Percentiles rank a stretch among this genome's conserved stretches.
Evolutionary conservation across 2,797 vertebrate species (phyloP).

Genomic region (Coregonus ussuriensis): DNA sequence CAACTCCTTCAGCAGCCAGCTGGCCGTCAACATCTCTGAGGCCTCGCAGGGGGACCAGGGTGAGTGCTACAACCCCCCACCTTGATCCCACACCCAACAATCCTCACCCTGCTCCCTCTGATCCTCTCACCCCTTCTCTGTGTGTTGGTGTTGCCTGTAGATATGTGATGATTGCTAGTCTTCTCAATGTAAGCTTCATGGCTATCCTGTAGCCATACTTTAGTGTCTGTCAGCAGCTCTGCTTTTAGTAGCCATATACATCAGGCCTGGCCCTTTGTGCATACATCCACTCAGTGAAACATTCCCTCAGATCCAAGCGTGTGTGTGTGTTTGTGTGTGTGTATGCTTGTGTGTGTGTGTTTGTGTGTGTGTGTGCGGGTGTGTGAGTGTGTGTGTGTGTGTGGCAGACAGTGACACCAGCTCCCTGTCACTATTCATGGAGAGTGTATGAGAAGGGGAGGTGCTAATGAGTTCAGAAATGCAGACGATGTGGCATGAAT

Average conservation of each 20-base stretch:
- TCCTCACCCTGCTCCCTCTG: not conserved
- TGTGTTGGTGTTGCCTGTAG: not conserved
- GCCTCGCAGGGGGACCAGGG: constrained; percentile 88
- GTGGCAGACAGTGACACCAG: constrained; percentile 13
- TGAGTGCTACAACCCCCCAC: constrained; percentile 54
- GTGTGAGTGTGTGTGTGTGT: constrained; percentile 25
- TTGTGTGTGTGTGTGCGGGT: not conserved
- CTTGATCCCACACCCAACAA: not conserved
- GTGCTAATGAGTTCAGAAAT: constrained; percentile 43
- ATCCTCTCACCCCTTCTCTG: not conserved
- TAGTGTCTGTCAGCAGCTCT: not conserved
- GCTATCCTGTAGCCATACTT: not conserved
- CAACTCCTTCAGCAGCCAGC: constrained; percentile 89
- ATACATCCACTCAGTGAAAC: not conserved
- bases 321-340: not conserved
- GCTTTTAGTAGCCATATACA: not conserved
- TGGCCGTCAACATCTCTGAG: constrained; percentile 88
- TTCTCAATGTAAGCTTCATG: not conserved
- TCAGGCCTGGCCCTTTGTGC: not conserved
- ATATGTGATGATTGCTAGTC: not conserved
- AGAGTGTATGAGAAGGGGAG: constrained; percentile 23
- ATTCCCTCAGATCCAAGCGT: not conserved
- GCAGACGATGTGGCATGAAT: constrained; percentile 34
- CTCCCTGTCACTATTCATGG: constrained; percentile 34
- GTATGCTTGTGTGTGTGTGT: not conserved